These are phyloP conservation scores for Scaptomyza graminum DNA, from an alignment of 1,140 invertebrate species.

Conservation along the genomic window DNA sequence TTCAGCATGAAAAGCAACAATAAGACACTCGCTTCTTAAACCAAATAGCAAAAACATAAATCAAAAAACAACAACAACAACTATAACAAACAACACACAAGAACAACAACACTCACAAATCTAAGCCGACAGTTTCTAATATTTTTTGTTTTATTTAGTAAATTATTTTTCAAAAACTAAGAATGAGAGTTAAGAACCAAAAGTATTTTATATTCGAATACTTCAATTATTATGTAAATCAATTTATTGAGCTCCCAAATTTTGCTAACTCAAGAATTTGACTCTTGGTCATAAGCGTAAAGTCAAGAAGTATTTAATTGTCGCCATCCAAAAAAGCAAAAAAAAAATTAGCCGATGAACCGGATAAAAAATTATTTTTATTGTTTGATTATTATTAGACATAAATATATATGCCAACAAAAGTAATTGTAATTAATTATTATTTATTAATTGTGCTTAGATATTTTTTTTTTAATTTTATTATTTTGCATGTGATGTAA, in stretches of 20 bases:
- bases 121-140: slow-evolving; percentile 62
- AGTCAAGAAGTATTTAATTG: slow-evolving; percentile 61
- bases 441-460: slow-evolving; percentile 59
- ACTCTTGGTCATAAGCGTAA: background rate
- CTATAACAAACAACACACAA: slow-evolving; percentile 35
- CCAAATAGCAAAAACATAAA: slow-evolving; percentile 59
- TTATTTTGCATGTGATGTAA: slow-evolving; percentile 14
- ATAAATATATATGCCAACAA: slow-evolving; percentile 27
- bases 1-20: slow-evolving; percentile 36
- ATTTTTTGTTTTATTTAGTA: slow-evolving; percentile 31
- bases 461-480: slow-evolving; percentile 27
- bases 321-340: slow-evolving; percentile 44
- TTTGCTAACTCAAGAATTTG: slow-evolving; percentile 2
- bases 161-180: slow-evolving; percentile 28
- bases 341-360: slow-evolving; percentile 1
- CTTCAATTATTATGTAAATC: slow-evolving; percentile 31
- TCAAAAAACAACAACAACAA: slow-evolving; percentile 37
- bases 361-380: slow-evolving; percentile 51
- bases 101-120: slow-evolving; percentile 37
- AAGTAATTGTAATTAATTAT: slow-evolving; percentile 68
- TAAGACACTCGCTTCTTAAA: slow-evolving; percentile 62
- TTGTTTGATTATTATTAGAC: slow-evolving; percentile 33
- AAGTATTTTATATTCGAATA: slow-evolving; percentile 60
- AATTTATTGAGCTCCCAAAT: slow-evolving; percentile 12
- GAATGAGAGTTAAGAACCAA: slow-evolving; percentile 23